phyloP scores from a whole-genome alignment of 2,797 vertebrate genomes.

The Trichosurus vulpecula region DNA sequence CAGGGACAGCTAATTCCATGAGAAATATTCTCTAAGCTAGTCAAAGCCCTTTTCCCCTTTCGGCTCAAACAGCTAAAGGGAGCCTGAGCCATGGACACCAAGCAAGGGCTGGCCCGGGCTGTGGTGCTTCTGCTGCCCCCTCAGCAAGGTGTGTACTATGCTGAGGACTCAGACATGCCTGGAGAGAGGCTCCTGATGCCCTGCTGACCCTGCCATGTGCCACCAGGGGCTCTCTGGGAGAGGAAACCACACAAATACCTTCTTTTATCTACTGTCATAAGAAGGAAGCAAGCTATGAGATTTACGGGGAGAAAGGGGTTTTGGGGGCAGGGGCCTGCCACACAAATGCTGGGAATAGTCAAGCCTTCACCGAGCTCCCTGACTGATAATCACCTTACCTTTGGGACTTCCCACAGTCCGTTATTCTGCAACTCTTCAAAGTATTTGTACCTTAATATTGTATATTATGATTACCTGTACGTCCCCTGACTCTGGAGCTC shows the following conservation, averaged over 20 bases:
- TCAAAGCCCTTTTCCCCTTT: neutral
- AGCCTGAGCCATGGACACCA: neutral
- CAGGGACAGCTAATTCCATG: neutral
- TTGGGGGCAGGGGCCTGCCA: neutral
- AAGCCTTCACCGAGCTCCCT: neutral
- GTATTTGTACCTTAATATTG: neutral
- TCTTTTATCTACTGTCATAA: neutral
- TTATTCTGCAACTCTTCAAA: neutral
- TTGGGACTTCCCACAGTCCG: neutral
- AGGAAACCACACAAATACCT: neutral
- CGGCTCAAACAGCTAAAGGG: neutral
- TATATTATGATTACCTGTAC: neutral
- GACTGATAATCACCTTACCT: neutral
- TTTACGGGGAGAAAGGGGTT: neutral
- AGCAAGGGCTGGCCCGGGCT: neutral
- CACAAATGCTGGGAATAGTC: neutral
- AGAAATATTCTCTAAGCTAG: neutral
- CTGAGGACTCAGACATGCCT: neutral
- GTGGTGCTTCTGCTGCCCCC: neutral
- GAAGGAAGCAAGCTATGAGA: constrained; percentile 19
- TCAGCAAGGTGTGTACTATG: neutral
- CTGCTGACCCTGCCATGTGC: neutral
- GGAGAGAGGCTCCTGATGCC: neutral
- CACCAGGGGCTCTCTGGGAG: neutral
- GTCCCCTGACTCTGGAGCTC: neutral